phyloP scores from a whole-genome alignment of 2,113 vertebrate genomes.

The Psittacula cyanocephala region DNA sequence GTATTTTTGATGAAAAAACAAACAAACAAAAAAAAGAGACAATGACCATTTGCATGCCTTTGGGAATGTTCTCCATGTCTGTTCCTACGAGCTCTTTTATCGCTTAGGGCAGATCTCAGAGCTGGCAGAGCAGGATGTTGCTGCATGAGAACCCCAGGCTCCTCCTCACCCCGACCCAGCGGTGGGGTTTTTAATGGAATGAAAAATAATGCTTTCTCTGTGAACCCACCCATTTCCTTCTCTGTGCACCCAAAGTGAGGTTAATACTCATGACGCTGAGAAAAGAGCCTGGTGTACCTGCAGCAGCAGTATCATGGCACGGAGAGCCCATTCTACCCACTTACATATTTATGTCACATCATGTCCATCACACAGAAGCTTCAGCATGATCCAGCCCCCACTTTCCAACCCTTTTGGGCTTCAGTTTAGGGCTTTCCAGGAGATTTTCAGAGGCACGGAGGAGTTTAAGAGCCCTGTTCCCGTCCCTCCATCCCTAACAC shows the following conservation, averaged over 20 bases:
- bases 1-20: conserved; percentile 64
- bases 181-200: neutral
- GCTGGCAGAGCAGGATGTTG: conserved; percentile 16
- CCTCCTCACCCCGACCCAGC: neutral
- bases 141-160: conserved; percentile 40
- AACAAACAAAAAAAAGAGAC: conserved; percentile 13
- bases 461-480: neutral
- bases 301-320: neutral
- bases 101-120: conserved; percentile 5
- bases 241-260: neutral
- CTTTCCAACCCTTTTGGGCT: neutral
- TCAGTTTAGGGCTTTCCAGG: neutral
- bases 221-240: neutral
- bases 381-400: neutral
- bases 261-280: neutral
- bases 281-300: neutral
- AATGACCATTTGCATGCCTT: conserved; percentile 64
- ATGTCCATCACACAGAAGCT: neutral
- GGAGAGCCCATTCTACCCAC: neutral
- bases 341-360: neutral
- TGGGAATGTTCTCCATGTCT: conserved; percentile 55
- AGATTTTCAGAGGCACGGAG: neutral
- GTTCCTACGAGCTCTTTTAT: conserved; percentile 17
- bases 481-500: neutral
- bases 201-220: neutral